phyloP scores from a whole-genome alignment of 2,888 invertebrate genomes.

The Pyrrhia umbra region DNA sequence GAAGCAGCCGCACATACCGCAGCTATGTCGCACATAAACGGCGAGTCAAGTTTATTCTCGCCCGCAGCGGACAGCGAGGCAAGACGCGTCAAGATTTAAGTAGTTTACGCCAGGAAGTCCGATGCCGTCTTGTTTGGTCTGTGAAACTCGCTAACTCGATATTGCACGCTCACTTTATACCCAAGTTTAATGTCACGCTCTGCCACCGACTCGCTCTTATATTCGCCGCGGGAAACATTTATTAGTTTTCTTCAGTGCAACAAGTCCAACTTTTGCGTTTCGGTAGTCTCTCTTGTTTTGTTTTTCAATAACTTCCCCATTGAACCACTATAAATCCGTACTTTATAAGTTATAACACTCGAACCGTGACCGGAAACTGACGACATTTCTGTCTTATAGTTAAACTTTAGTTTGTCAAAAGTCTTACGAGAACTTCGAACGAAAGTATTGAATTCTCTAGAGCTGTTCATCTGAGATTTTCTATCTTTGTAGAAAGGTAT shows the following conservation, averaged over 20 bases:
- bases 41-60: constrained; percentile 68
- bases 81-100: constrained; percentile 85
- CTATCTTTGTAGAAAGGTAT: background rate
- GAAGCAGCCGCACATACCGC: constrained; percentile 39
- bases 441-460: constrained; percentile 14
- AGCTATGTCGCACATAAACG: constrained; percentile 53
- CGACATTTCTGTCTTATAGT: constrained; percentile 26
- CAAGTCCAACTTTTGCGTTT: constrained; percentile 80
- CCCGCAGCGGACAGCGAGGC: constrained; percentile 67
- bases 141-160: constrained; percentile 85
- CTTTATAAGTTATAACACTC: constrained; percentile 52
- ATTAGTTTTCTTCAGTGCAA: constrained; percentile 81
- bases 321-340: constrained; percentile 56
- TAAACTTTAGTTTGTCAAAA: constrained; percentile 42
- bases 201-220: constrained; percentile 70
- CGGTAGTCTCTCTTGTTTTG: constrained; percentile 70
- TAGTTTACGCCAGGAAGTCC: constrained; percentile 85
- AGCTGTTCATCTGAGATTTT: background rate
- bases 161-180: constrained; percentile 87
- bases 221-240: constrained; percentile 81
- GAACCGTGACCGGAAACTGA: constrained; percentile 40
- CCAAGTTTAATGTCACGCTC: constrained; percentile 82
- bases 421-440: constrained; percentile 20
- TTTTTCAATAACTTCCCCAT: constrained; percentile 70
- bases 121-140: constrained; percentile 80